A percentile compares a stretch with the other conserved stretches of the same genome.
Evolutionary conservation across 2,888 invertebrate genomes (phyloP).

Genomic region (Cataglyphis cursor): DNA sequence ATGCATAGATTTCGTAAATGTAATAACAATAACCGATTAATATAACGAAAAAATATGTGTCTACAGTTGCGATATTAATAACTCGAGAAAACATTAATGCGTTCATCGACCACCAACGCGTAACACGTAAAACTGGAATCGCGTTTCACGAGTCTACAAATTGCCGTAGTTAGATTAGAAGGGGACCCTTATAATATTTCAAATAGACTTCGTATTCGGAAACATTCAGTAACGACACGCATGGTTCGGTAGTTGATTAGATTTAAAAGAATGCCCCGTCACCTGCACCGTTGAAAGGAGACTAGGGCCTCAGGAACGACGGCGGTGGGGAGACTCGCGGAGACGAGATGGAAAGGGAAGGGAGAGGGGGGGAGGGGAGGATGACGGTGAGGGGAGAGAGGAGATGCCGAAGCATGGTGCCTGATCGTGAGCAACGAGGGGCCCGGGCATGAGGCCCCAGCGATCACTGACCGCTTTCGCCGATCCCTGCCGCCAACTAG

Average conservation of each 20-base stretch:
- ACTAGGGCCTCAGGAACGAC: conserved; percentile 71
- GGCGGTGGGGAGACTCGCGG: conserved; percentile 30
- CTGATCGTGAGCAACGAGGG: conserved; percentile 77
- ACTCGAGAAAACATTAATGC: conserved; percentile 4
- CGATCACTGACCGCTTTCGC: conserved; percentile 82
- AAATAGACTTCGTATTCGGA: conserved; percentile 56
- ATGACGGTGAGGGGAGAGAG: conserved; percentile 33
- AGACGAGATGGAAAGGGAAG: conserved; percentile 52
- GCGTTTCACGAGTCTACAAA: conserved; percentile 36
- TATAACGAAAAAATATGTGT: neutral
- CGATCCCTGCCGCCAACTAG: conserved; percentile 78
- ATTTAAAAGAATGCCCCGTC: conserved; percentile 80
- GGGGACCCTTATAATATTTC: neutral
- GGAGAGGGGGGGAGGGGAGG: conserved; percentile 35
- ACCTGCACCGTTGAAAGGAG: conserved; percentile 79
- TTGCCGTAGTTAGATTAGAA: conserved; percentile 40
- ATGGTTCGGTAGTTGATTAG: conserved; percentile 78
- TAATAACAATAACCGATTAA: neutral
- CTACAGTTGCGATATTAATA: neutral
- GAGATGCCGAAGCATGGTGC: conserved; percentile 60
- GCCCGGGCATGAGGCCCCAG: conserved; percentile 75
- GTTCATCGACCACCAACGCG: neutral
- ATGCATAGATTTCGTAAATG: neutral
- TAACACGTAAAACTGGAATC: conserved; percentile 5
- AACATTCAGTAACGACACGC: conserved; percentile 67